Percentiles rank a stretch among this genome's conserved stretches.
Conservation (phyloP, 2,888 invertebrate species). For the Sisyra terminalis region DNA sequence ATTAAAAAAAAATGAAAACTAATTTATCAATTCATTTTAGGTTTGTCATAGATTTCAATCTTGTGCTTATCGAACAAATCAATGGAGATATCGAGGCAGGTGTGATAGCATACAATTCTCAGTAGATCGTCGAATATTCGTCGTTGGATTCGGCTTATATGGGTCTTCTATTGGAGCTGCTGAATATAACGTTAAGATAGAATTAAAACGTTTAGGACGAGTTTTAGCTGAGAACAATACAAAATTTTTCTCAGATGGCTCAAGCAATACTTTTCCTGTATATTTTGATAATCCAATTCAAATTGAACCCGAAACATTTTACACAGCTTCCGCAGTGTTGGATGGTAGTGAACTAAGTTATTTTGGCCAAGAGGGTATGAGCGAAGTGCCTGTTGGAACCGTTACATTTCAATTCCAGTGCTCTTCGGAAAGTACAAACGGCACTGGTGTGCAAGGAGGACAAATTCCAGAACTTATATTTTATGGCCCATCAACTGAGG, state of each 20-base stretch:
- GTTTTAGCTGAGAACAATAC: slow-evolving; percentile 83
- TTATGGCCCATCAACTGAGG: slow-evolving; percentile 62
- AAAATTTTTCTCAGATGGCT: slow-evolving; percentile 91
- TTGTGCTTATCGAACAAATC: slow-evolving; percentile 90
- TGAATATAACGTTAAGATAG: slow-evolving; percentile 88
- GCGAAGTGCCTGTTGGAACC: slow-evolving; percentile 78
- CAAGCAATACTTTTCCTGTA: slow-evolving; percentile 88
- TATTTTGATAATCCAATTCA: slow-evolving; percentile 72
- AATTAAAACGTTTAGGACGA: slow-evolving; percentile 76
- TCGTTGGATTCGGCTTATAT: slow-evolving; percentile 89
- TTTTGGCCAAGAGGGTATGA: slow-evolving; percentile 93
- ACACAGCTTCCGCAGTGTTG: slow-evolving; percentile 88
- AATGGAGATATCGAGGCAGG: slow-evolving; percentile 92
- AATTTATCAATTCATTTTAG: slow-evolving; percentile 31
- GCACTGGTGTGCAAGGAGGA: slow-evolving; percentile 93
- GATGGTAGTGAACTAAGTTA: slow-evolving; percentile 91
- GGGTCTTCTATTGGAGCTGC: slow-evolving; percentile 93
- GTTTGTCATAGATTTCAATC: slow-evolving; percentile 93
- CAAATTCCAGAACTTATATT: slow-evolving; percentile 95
- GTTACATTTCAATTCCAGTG: slow-evolving; percentile 96
- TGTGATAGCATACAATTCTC: slow-evolving; percentile 96
- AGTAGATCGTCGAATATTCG: slow-evolving; percentile 87
- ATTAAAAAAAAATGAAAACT: slow-evolving; percentile 1
- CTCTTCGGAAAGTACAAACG: slow-evolving; percentile 93
- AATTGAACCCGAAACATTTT: slow-evolving; percentile 85